Base-by-base conservation (phyloP, 2,888 invertebrate species). In the Microchrysa polita region DNA sequence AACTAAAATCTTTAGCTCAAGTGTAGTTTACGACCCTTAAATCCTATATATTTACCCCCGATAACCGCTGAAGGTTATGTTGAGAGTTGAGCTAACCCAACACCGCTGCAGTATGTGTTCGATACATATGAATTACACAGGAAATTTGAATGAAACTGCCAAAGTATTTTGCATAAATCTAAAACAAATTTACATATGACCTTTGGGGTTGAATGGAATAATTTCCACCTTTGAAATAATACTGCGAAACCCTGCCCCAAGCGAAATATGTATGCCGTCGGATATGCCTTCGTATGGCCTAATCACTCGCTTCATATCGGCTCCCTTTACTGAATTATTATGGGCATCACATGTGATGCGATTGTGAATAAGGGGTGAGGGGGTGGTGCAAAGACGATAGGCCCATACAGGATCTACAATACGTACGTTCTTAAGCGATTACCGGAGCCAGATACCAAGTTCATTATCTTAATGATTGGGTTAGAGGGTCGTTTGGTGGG, bases 401-500 rank as follows among this genome's bases (percentile, higher is more conserved):
- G 12, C 48, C n/a, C n/a, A n/a, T n/a, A n/a, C n/a, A n/a, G n/a
- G n/a, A n/a, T 61, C 12, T 61, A 18, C n/a, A n/a, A n/a, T n/a
- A n/a, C n/a, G 5, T 40, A 61, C 10, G 42, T 40, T 61, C 61
- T 40, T 61, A 34, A 61, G 61, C 61, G 61, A 61, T 61, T 61
- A 61, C 34, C 9, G 18, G 27, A 61, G 61, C 40, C 34, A 40
- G 61, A 61, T 61, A 61, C 34, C 61, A 61, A 61, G 40, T 61
- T 61, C 61, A 61, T 61, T 61, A 61, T 61, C 61, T 61, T 61
- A 61, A 61, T 61, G 61, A 42, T 40, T 40, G n/a, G 27, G 48
- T 48, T 48, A 48, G 48, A 48, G 48, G 48, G 14, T 48, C 2
- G 12, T 9, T n/a, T n/a, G 61, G 9, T 18, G 12, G 34, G 34